Evolutionary conservation across 2,888 invertebrate species (phyloP).

Genomic region (Drosophila atroscutellata): DNA sequence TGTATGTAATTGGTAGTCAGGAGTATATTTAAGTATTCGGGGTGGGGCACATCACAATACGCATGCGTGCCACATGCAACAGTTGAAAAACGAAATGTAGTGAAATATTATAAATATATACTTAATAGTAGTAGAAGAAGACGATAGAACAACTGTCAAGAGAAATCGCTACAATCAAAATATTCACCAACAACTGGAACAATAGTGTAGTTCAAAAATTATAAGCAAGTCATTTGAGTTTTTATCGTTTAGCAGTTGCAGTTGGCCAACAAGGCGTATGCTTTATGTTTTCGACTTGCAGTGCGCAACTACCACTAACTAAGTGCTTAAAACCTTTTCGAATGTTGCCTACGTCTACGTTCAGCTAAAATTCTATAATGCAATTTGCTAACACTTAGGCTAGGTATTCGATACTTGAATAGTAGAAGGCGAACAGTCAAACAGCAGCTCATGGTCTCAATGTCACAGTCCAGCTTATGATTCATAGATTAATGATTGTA

Average conservation of each 20-base stretch:
- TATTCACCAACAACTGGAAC: slow-evolving; percentile 1
- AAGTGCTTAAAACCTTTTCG: slow-evolving; percentile 22
- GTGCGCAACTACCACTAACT: slow-evolving; percentile 13
- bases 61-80: slow-evolving; percentile 68
- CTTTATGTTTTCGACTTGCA: slow-evolving; percentile 23
- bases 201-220: background rate
- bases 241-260: background rate
- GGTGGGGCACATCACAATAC: slow-evolving; percentile 23
- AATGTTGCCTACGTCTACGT: slow-evolving; percentile 31
- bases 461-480: background rate
- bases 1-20: slow-evolving; percentile 23
- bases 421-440: slow-evolving; percentile 1
- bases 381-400: slow-evolving; percentile 31
- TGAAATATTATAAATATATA: slow-evolving; percentile 19
- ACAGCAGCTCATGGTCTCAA: slow-evolving; percentile 11
- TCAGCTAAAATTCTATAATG: slow-evolving; percentile 16
- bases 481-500: background rate
- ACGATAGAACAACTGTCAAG: slow-evolving; percentile 6
- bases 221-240: background rate
- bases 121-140: slow-evolving; percentile 5
- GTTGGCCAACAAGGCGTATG: slow-evolving; percentile 41
- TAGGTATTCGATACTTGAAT: background rate
- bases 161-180: slow-evolving; percentile 24
- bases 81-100: slow-evolving; percentile 35
- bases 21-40: slow-evolving; percentile 10